Evolutionary conservation across 2,797 vertebrate genomes (phyloP), one percentile per base, ranked within the genome.

Genomic region (Brachyalestes nurse): DNA sequence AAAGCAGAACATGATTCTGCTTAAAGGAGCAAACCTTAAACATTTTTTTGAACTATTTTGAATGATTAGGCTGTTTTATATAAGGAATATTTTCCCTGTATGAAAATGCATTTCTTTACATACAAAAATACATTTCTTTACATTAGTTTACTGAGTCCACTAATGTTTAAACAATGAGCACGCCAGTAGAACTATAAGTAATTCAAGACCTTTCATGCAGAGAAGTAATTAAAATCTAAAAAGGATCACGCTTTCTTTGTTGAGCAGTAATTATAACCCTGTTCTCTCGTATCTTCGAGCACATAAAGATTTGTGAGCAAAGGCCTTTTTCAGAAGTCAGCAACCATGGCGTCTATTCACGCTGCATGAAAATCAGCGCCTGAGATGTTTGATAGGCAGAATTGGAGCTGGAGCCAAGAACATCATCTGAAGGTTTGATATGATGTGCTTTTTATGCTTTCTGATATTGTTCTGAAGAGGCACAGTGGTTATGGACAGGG

Each of bases 341-440:
- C 8, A 9, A 66, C 17, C 61, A 42, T 66, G 64, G 16, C 16
- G 28, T 64, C 7, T 42, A 10, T 66, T 66, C 9, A 42, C 17
- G 34, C 62, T 1, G 5, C 8, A 5, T 64, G 25, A 38, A 64
- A 25, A 34, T 57, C 23, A 61, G 7, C 1, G 5, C 62, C 34
- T 69, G 40, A 7, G 23, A 38, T 14, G 14, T 40, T 53, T 81
- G 53, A 86, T 87, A 84, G 84, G 75, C 84, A 88, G 86, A 83
- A 77, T 77, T 51, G 77, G 60, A 72, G 74, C 75, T 61, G 84
- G 79, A 67, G 17, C 62, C n/a, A 45, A 75, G 62, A 81, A 78
- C 72, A 62, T 34, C 14, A 38, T 86, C 66, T 34, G 49, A 40
- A 81, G 80, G 61, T 28, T 80, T 85, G 67, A 81, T 72, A 67